Conservation (phyloP, 2,888 invertebrate genomes). For the Agrochola macilenta region DNA sequence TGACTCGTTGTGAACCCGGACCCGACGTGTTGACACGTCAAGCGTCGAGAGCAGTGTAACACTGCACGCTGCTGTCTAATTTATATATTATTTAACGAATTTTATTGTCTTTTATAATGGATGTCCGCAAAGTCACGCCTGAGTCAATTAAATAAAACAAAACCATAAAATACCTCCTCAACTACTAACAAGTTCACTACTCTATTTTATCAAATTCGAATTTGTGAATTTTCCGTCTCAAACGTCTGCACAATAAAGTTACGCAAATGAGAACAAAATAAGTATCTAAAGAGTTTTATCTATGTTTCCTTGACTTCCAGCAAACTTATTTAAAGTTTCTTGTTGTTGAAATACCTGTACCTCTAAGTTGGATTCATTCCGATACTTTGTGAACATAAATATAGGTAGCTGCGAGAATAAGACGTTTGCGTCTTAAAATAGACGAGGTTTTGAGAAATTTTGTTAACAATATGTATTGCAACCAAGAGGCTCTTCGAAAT, state of each 20-base stretch:
- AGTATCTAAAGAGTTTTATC: constrained; percentile 65
- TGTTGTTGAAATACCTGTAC: constrained; percentile 63
- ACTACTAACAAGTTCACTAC: constrained; percentile 45
- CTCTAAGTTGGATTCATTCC: constrained; percentile 63
- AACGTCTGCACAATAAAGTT: constrained; percentile 62
- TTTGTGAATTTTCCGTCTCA: constrained; percentile 61
- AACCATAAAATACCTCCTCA: constrained; percentile 33
- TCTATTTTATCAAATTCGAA: constrained; percentile 59
- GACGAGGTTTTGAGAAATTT: neutral
- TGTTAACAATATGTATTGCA: neutral
- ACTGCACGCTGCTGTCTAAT: too few relatives aligned
- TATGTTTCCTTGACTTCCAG: constrained; percentile 60
- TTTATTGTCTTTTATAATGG: too few relatives aligned
- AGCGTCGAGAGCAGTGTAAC: too few relatives aligned
- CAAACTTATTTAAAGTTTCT: constrained; percentile 65
- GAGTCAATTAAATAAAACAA: too few relatives aligned
- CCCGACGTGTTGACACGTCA: too few relatives aligned
- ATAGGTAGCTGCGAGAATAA: constrained; percentile 32
- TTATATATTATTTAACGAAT: too few relatives aligned
- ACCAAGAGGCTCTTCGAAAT: neutral
- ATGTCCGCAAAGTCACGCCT: too few relatives aligned
- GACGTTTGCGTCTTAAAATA: constrained; percentile 30
- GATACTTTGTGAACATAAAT: constrained; percentile 54
- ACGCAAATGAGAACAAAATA: constrained; percentile 63
- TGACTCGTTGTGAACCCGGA: too few relatives aligned